A percentile compares a stretch with the other conserved stretches of the same genome.
Evolutionary conservation across 2,113 vertebrate species (phyloP).

Genomic region (Pipa parva): DNA sequence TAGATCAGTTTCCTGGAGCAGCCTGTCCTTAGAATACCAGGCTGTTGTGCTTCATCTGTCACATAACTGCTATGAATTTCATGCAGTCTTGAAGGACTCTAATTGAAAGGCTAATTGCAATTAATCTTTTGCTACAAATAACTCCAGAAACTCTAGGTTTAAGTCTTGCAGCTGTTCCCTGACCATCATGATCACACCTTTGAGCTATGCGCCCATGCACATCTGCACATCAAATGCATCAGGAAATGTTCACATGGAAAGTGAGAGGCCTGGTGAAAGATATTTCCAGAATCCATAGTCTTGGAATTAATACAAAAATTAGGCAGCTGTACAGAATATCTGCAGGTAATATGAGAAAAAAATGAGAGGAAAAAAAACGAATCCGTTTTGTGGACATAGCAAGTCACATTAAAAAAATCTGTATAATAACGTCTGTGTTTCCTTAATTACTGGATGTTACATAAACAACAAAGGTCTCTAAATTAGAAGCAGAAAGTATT

Average conservation of each 20-base stretch:
- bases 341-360: too few relatives aligned
- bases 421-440: too few relatives aligned
- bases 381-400: too few relatives aligned
- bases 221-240: neutral
- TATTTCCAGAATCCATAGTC: conserved; percentile 17
- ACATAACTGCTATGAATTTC: conserved; percentile 29
- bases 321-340: conserved; percentile 9
- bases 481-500: too few relatives aligned
- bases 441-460: too few relatives aligned
- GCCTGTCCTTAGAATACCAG: conserved; percentile 20
- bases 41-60: conserved; percentile 24
- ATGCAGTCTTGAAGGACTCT: conserved; percentile 10
- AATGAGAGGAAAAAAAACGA: too few relatives aligned
- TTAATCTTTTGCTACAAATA: conserved; percentile 32
- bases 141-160: neutral
- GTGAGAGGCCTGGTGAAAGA: conserved; percentile 27
- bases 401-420: neutral
- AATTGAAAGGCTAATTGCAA: conserved; percentile 39
- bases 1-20: conserved; percentile 15
- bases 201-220: conserved; percentile 1
- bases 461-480: too few relatives aligned
- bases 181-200: conserved; percentile 12
- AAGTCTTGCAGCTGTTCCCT: conserved; percentile 27
- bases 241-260: conserved; percentile 28
- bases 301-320: conserved; percentile 8